A percentile compares a stretch with the other conserved stretches of the same genome.
Evolutionary conservation across 1,140 invertebrate genomes (phyloP).

Genomic region (Drosophila lacteicornis): DNA sequence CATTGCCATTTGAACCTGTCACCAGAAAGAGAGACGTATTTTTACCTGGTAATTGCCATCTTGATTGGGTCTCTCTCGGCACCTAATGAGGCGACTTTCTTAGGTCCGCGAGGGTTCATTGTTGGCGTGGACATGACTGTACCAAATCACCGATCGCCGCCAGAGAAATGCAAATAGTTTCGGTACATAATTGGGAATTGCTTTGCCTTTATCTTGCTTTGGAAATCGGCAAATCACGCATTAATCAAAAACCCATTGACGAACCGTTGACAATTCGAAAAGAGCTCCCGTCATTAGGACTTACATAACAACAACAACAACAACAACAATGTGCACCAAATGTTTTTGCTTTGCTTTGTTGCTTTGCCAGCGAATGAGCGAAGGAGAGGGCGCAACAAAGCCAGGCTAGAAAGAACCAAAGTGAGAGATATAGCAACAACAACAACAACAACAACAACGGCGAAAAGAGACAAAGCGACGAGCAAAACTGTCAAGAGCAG

Average conservation of each 20-base stretch:
- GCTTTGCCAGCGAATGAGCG: conserved; percentile 28
- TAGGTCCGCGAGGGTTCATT: conserved; percentile 65
- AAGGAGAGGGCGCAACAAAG: conserved; percentile 43
- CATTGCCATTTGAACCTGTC: conserved; percentile 74
- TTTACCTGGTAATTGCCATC: conserved; percentile 63
- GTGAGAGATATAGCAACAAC: conserved; percentile 45
- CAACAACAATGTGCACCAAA: conserved; percentile 49
- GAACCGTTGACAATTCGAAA: conserved; percentile 64
- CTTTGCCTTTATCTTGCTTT: conserved; percentile 19
- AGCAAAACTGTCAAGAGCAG: conserved; percentile 78
- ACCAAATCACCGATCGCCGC: conserved; percentile 26
- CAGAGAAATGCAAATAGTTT: conserved; percentile 65
- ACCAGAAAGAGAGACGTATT: conserved; percentile 29
- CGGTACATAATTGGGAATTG: conserved; percentile 51
- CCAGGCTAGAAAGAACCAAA: conserved; percentile 61
- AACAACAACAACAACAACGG: conserved; percentile 46
- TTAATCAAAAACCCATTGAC: conserved; percentile 78
- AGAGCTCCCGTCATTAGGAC: conserved; percentile 41
- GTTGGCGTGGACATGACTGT: conserved; percentile 67
- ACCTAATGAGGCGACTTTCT: conserved; percentile 68
- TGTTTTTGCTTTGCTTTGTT: conserved; percentile 29
- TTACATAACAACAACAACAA: conserved; percentile 57
- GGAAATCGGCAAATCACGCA: conserved; percentile 71
- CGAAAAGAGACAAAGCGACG: conserved; percentile 46
- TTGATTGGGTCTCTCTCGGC: conserved; percentile 45